These are phyloP conservation scores for Rhimphoctona megacephalus DNA, from an alignment of 2,888 invertebrate genomes.

Conservation along the genomic window DNA sequence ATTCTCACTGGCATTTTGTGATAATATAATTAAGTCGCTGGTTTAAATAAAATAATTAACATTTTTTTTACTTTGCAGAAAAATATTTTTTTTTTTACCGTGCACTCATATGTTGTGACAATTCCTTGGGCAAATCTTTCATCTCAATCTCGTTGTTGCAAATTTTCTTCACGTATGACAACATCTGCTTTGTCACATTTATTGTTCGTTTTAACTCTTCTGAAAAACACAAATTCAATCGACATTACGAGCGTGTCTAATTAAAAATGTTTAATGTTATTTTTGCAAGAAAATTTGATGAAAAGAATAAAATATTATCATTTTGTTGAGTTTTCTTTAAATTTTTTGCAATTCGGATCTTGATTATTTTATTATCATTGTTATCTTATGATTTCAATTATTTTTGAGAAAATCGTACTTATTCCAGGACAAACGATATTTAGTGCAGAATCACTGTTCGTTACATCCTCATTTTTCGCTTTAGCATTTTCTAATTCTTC, in stretches of 20 bases:
- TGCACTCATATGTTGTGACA: conserved; percentile 33
- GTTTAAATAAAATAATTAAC: neutral
- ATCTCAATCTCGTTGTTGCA: conserved; percentile 67
- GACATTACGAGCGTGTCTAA: neutral
- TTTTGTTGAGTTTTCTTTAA: neutral
- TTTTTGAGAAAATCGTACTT: conserved; percentile 52
- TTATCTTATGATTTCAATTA: neutral
- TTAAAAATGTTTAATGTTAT: neutral
- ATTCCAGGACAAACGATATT: conserved; percentile 67
- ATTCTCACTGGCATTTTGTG: neutral
- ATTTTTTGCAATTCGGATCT: neutral
- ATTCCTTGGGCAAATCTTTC: conserved; percentile 63
- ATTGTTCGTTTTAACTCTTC: conserved; percentile 70
- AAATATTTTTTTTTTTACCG: neutral
- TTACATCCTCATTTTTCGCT: conserved; percentile 35
- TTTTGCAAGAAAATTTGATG: neutral
- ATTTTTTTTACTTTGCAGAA: neutral
- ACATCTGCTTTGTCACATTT: conserved; percentile 67
- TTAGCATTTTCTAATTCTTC: conserved; percentile 49
- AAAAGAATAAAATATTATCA: no score
- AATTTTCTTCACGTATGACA: conserved; percentile 69
- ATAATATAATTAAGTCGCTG: neutral
- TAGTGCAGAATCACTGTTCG: conserved; percentile 33
- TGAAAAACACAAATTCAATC: conserved; percentile 31
- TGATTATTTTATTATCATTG: neutral